Percentiles rank a stretch among this genome's conserved stretches.
Conservation (phyloP, 2,888 invertebrate genomes). For the Drosophila emarginata region DNA sequence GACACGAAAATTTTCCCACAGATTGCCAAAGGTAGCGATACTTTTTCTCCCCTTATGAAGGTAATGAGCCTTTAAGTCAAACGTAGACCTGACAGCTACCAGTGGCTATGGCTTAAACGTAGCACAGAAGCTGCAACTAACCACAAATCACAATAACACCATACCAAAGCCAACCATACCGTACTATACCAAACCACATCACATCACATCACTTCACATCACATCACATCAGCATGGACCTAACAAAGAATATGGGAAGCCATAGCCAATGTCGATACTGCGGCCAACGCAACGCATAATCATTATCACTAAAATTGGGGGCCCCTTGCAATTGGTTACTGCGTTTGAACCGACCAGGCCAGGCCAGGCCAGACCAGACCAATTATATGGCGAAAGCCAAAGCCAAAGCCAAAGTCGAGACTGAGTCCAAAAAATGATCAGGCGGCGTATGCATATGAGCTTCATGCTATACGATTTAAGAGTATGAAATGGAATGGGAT, state of each 20-base stretch:
- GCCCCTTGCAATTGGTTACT: constrained; percentile 48
- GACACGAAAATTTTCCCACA: constrained; percentile 68
- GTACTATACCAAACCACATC: constrained; percentile 6
- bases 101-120: constrained; percentile 64
- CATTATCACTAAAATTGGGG: constrained; percentile 72
- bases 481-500: background rate
- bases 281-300: constrained; percentile 65
- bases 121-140: constrained; percentile 75
- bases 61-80: constrained; percentile 74
- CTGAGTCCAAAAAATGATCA: constrained; percentile 29
- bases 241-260: constrained; percentile 2
- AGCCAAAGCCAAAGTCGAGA: constrained; percentile 38
- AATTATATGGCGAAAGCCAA: constrained; percentile 43
- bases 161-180: constrained; percentile 17
- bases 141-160: constrained; percentile 72
- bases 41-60: constrained; percentile 30
- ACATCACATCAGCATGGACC: constrained; percentile 9
- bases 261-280: constrained; percentile 16
- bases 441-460: constrained; percentile 56
- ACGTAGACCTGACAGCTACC: constrained; percentile 67
- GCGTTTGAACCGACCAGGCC: constrained; percentile 20
- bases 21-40: constrained; percentile 66
- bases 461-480: background rate
- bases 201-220: background rate
- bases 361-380: constrained; percentile 16